Evolutionary conservation across 2,888 invertebrate species (phyloP).

Genomic region (Ellobium chinense): DNA sequence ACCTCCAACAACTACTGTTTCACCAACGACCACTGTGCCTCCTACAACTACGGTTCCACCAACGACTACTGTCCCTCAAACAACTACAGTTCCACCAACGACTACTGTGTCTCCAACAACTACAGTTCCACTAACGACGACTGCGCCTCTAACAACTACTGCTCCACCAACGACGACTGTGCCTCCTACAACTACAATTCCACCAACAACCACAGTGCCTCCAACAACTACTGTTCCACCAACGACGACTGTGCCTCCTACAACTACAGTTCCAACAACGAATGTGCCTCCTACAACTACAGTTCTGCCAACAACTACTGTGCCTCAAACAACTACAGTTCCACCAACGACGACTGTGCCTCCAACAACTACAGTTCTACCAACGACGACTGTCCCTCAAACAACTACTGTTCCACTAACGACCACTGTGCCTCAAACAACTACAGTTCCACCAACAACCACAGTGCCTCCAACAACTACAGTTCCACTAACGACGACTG

Average conservation of each 20-base stretch:
- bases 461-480: not conserved
- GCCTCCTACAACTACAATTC: conserved; percentile 34
- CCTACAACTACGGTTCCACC: conserved; percentile 19
- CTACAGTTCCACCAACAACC: not conserved
- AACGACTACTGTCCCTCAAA: not conserved
- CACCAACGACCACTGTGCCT: conserved; percentile 30
- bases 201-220: not conserved
- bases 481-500: not conserved
- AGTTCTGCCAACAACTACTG: not conserved
- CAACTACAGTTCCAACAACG: not conserved
- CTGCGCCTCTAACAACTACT: not conserved
- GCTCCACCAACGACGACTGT: conserved; percentile 21
- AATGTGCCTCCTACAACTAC: not conserved
- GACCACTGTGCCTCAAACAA: too few species aligned
- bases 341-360: too few species aligned
- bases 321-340: too few species aligned
- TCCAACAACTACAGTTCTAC: too few species aligned
- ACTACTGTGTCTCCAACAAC: too few species aligned
- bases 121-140: conserved; percentile 10
- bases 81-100: not conserved
- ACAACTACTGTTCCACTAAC: too few species aligned
- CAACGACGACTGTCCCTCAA: too few species aligned
- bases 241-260: not conserved
- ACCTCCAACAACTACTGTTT: conserved; percentile 37
- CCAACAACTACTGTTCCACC: not conserved